These are phyloP conservation scores for Pristiophorus japonicus DNA, from an alignment of 2,113 vertebrate genomes.

Conservation along the genomic window DNA sequence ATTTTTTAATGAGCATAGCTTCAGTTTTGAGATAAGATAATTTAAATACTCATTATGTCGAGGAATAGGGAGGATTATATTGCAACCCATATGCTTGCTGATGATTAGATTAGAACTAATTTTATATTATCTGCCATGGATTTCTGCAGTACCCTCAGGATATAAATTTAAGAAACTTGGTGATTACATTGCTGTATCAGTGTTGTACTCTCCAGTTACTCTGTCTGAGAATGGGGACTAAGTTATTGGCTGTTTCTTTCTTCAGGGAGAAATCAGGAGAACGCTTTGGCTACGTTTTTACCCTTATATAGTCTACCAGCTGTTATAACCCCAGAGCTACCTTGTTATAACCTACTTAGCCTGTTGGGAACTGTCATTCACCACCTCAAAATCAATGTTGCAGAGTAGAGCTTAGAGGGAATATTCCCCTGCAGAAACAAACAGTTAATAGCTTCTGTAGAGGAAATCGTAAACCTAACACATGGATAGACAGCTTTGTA, in stretches of 20 bases:
- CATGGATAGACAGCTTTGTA: neutral
- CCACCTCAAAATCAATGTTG: conserved; percentile 59
- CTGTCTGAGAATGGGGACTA: conserved; percentile 44
- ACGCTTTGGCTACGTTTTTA: conserved; percentile 43
- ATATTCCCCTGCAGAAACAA: conserved; percentile 51
- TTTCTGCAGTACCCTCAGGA: conserved; percentile 30
- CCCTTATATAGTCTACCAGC: conserved; percentile 52
- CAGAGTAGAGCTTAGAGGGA: conserved; percentile 52
- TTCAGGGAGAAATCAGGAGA: conserved; percentile 52
- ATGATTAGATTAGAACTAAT: conserved; percentile 36
- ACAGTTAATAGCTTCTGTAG: conserved; percentile 62
- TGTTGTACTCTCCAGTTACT: conserved; percentile 42
- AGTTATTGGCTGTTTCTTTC: conserved; percentile 45
- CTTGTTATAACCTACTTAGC: conserved; percentile 66
- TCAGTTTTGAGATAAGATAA: conserved; percentile 18
- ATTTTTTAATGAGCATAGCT: neutral
- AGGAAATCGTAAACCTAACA: neutral
- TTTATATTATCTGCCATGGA: conserved; percentile 30
- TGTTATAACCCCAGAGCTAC: conserved; percentile 55
- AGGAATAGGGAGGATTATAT: conserved; percentile 18
- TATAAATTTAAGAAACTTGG: conserved; percentile 52
- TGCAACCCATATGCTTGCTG: conserved; percentile 18
- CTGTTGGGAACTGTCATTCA: conserved; percentile 59
- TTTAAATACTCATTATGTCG: conserved; percentile 27
- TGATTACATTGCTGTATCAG: conserved; percentile 50